phyloP scores from a whole-genome alignment of 2,888 invertebrate species.

The Coenonympha arcania region DNA sequence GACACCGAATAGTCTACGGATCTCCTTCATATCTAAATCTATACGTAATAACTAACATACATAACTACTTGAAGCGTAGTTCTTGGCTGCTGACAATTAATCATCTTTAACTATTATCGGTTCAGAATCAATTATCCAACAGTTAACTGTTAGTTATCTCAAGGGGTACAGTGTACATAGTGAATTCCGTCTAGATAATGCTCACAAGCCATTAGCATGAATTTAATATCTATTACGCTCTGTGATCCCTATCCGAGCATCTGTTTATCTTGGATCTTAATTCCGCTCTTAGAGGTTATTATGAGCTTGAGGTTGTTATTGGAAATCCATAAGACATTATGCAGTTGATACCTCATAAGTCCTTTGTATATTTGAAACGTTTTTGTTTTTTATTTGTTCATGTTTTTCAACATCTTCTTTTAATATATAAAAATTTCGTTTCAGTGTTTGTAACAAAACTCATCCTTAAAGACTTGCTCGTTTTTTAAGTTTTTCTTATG shows the following conservation, averaged over 20 bases:
- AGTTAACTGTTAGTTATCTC: neutral
- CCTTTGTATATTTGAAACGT: neutral
- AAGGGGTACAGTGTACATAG: neutral
- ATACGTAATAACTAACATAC: too few species aligned
- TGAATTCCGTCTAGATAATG: neutral
- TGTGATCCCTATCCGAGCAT: neutral
- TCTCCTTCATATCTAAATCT: too few species aligned
- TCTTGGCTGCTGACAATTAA: too few species aligned
- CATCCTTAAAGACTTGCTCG: too few species aligned
- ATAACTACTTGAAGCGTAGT: too few species aligned
- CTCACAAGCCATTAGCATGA: constrained; percentile 6
- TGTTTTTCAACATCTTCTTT: too few species aligned
- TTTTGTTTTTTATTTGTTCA: too few species aligned
- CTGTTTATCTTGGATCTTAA: constrained; percentile 2
- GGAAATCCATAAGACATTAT: neutral
- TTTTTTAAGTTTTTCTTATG: too few species aligned
- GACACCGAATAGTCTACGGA: too few species aligned
- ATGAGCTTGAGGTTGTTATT: neutral
- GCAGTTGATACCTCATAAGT: too few species aligned
- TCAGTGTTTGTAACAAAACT: too few species aligned
- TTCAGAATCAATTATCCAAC: neutral
- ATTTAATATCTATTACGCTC: neutral
- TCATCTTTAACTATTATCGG: neutral
- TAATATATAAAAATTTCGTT: too few species aligned
- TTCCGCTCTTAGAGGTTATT: neutral